Base-by-base conservation (phyloP, 92 coral and sea anemone species). In the Epizoanthus ramosus region DNA sequence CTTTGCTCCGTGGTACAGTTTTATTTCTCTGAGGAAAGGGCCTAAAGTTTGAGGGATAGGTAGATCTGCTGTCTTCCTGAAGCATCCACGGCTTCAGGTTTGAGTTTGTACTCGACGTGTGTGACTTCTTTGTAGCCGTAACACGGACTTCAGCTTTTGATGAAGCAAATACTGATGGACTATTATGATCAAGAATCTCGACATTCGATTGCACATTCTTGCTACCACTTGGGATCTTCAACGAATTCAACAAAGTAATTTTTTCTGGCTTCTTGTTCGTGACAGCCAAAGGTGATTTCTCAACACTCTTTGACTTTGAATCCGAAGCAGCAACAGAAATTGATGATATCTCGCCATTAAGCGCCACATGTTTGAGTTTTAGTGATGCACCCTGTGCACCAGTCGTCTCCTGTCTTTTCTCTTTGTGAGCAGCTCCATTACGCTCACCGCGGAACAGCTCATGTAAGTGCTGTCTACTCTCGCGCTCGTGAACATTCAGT, bases 1-100 rank as follows among this genome's bases (percentile, higher is more conserved):
- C 89, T 61, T 92, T 87, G 63, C 98, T 94, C 58, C 98, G 89
- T 14, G 79, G 84, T 0, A 90, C 86, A 45, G 80, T 83, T 73
- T 91, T 92, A 77, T 86, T 90, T 41, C 94, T 80, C 80, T 92
- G 98, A 15, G 99, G 98, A 57, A 96, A 96, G 5, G 99, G 99
- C 25, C 81, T 88, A 63, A 96, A 96, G 67, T 96, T 94, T 16
- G 88, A 80, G 39, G 99, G 99, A 75, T 96, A 96, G 1, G 87
- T 90, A 47, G 93, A 96, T 61, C 91, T 84, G 74, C 88, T 89
- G 83, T 96, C 99, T 59, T 94, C 97, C 75, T 94, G 90, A 59
- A 94, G 57, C 65, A 96, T 79, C 93, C 98, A 90, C 1, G 98
- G 79, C 58, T 94, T 92, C 41, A 84, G 33, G 35, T 67, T 76